Evolutionary conservation across 2,113 vertebrate species (phyloP), one percentile per base, ranked within the genome.

Genomic region (Cyanocitta stelleri): DNA sequence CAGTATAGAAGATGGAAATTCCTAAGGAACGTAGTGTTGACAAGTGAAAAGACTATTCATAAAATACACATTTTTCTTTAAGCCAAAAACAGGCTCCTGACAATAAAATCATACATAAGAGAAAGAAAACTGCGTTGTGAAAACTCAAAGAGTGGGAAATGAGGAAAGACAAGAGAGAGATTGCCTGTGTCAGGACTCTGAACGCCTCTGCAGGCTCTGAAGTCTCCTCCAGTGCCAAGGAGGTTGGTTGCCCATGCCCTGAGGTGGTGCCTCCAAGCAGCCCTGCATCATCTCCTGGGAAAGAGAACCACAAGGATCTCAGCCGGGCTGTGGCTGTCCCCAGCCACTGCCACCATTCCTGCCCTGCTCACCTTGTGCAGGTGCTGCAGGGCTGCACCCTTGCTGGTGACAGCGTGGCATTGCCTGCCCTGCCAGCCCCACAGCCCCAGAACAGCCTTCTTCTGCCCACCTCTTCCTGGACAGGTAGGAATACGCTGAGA

Each of bases 391-490:
- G 63, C 24, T 85, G 14, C 27, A 19, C 4, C 58, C n/a, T 73
- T n/a, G 39, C 4, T 52, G 55, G 8, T 11, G 35, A 20, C 24
- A 59, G 6, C 0, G 0, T 7, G 10, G 13, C 6, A 10, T 3
- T 80, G n/a, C 18, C 69, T 22, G 43, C 18, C 44, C 46, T 8
- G 9, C 59, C 68, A 90, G 41, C 5, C 10, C 7, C 23, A 5
- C 23, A 27, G 58, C 15, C 43, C 35, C 2, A 1, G 10, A 39
- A 19, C 54, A 58, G 18, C 21, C 3, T 1, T 1, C 49, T 76
- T 16, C 32, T 86, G 49, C 44, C 33, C 59, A 48, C 0, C 41
- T 49, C 11, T 2, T 43, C 22, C 35, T 37, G 54, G n/a, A 7
- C 9, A 54, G 22, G 3, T 19, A 32, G 35, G 11, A 39, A 21